Conservation (phyloP, 92 coral and sea anemone species). For the Epizoanthus stellaris region DNA sequence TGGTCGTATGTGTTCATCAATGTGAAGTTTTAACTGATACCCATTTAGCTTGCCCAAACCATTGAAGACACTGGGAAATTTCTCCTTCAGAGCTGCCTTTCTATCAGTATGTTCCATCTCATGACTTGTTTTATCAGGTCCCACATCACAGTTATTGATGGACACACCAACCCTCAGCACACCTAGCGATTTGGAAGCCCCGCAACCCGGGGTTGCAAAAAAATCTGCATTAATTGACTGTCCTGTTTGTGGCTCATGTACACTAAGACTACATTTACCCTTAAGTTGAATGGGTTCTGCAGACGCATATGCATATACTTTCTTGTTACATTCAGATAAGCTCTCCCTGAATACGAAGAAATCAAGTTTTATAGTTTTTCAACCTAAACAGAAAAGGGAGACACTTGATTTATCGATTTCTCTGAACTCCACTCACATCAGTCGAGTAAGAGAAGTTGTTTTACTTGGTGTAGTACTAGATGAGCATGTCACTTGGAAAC, state of each 20-base stretch:
- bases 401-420: too few species aligned
- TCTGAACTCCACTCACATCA: too few species aligned
- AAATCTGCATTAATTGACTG: background rate
- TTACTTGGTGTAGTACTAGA: too few species aligned
- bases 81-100: background rate
- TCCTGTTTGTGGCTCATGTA: background rate
- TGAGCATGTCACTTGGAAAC: too few species aligned
- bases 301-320: background rate
- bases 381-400: too few species aligned
- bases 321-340: background rate
- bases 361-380: too few species aligned
- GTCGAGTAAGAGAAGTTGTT: too few species aligned
- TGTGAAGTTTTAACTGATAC: background rate
- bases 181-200: conserved; percentile 25
- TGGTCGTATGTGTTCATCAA: background rate
- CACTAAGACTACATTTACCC: background rate
- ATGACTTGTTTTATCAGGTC: background rate
- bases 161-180: conserved; percentile 40
- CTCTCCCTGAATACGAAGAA: too few species aligned
- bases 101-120: background rate
- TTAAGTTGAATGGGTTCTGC: background rate
- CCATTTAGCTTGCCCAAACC: background rate
- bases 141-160: conserved; percentile 25
- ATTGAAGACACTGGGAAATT: background rate
- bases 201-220: conserved; percentile 2